Percentiles rank a stretch among this genome's conserved stretches.
phyloP scores from a whole-genome alignment of 2,888 invertebrate genomes.

The Exephanes ischioxanthus region DNA sequence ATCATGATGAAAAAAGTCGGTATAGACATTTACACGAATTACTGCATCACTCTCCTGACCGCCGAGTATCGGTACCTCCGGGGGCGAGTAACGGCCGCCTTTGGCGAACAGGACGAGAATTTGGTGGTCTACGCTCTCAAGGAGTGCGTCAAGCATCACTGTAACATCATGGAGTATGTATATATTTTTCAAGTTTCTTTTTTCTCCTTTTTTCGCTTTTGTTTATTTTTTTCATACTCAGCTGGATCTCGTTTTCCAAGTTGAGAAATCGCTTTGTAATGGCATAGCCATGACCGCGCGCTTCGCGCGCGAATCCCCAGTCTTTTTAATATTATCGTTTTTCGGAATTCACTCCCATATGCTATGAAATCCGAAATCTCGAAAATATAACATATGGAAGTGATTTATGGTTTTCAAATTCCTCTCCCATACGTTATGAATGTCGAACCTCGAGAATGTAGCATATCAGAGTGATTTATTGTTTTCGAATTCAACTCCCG shows the following conservation, averaged over 20 bases:
- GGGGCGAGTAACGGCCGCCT: conserved; percentile 54
- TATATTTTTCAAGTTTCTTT: not conserved
- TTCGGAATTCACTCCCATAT: no score
- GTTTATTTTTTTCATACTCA: not conserved
- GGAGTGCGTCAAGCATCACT: conserved; percentile 52
- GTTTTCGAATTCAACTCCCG: no score
- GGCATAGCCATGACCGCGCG: no score
- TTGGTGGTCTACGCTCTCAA: conserved; percentile 14
- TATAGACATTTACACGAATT: conserved; percentile 73
- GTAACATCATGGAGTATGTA: conserved; percentile 45
- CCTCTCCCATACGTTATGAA: no score
- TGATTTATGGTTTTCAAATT: no score
- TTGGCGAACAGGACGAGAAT: conserved; percentile 39
- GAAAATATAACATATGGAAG: no score
- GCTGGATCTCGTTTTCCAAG: not conserved
- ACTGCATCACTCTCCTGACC: conserved; percentile 71
- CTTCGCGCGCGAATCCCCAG: no score
- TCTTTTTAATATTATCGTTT: no score
- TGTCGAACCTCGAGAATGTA: no score
- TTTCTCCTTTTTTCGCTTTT: not conserved
- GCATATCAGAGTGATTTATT: no score
- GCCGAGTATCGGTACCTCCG: conserved; percentile 73
- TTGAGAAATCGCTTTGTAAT: no score
- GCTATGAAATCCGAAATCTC: no score
- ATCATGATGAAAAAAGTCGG: conserved; percentile 69